These are phyloP conservation scores for Dicrostonyx torquatus DNA, from an alignment of 2,797 vertebrate species.

Conservation along the genomic window DNA sequence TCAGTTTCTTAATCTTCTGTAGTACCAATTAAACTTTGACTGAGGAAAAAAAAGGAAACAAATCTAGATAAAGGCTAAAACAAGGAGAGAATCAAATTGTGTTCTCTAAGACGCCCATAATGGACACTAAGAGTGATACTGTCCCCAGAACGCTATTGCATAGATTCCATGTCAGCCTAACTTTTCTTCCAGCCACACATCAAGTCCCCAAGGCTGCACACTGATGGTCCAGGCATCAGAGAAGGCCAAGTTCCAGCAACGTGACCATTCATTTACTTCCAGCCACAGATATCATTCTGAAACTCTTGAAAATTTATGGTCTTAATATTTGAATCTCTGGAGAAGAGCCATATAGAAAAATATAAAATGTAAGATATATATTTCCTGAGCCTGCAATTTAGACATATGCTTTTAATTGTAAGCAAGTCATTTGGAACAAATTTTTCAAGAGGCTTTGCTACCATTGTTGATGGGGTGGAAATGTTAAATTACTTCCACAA, in stretches of 20 bases:
- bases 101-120: not conserved
- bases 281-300: not conserved
- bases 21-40: not conserved
- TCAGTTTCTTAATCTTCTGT: not conserved
- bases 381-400: slow-evolving; percentile 48
- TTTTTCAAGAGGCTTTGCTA: not conserved
- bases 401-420: slow-evolving; percentile 67
- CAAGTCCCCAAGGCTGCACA: not conserved
- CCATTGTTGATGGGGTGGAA: not conserved
- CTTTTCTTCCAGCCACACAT: not conserved
- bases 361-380: slow-evolving; percentile 43
- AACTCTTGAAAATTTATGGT: slow-evolving; percentile 51
- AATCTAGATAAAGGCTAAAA: not conserved
- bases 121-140: not conserved
- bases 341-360: slow-evolving; percentile 54
- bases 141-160: not conserved
- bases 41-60: not conserved
- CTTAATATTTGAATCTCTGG: slow-evolving; percentile 71
- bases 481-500: not conserved
- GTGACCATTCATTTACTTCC: not conserved
- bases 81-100: not conserved
- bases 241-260: not conserved
- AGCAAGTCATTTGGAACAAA: not conserved
- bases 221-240: not conserved
- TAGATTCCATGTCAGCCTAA: too few relatives aligned